Evolutionary conservation across 2,797 vertebrate genomes (phyloP), one percentile per base, ranked within the genome.

Genomic region (Aeoliscus strigatus): DNA sequence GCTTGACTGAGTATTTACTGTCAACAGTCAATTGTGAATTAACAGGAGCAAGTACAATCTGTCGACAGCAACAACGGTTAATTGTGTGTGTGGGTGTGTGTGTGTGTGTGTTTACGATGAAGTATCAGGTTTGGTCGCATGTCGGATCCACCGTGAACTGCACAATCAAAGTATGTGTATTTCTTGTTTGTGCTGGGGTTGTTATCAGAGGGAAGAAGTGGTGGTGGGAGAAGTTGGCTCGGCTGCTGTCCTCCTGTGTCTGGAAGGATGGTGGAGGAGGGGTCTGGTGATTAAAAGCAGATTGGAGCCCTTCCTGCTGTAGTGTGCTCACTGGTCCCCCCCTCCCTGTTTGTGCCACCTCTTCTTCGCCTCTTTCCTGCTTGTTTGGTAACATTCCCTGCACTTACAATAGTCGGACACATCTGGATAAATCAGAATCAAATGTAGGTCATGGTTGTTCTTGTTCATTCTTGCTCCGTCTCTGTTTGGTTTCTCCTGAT

Each of bases 251-350:
- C 73, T 70, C 70, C 48, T 73, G 49, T 27, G 66, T 66, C 57
- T 61, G 60, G 51, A 60, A 58, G 59, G 35, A 25, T 14, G 12
- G 61, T 9, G 68, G 69, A 55, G 66, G 74, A 73, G 69, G 67
- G 70, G 66, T 43, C 53, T 41, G 68, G 71, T 92, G 91, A 94
- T 93, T 92, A 89, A 87, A 91, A 90, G 88, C 94, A 94, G 91
- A 91, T 88, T 79, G 81, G 79, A 82, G 73, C 18, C 68, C 85
- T 95, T 94, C 91, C 92, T 93, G 91, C 88, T 80, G 66, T 86
- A 88, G 86, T 42, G 44, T 68, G 80, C 84, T 86, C 75, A 77
- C 76, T 81, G 70, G 70, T 73, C 59, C 66, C 40, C 40, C 57
- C 44, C 40, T 45, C 43, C 17, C 29, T 10, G 45, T 27, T 52